Evolutionary conservation across 2,113 vertebrate species (phyloP).

Genomic region (Thermophis baileyi): DNA sequence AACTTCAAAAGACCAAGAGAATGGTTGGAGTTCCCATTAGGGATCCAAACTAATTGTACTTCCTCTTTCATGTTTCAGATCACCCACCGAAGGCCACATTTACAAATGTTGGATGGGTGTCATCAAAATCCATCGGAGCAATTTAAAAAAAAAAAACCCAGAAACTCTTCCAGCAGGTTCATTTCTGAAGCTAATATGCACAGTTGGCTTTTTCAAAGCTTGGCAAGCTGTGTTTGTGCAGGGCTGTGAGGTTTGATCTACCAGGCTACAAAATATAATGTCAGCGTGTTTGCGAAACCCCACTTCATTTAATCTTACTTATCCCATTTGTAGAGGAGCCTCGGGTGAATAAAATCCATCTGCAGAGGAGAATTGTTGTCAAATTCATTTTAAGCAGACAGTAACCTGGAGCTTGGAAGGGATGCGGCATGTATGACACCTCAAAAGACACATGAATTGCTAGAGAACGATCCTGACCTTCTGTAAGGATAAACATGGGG

Average conservation of each 20-base stretch:
- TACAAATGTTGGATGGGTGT: not conserved
- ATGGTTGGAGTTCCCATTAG: not conserved
- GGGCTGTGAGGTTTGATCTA: constrained; percentile 49
- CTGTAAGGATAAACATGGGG: not conserved
- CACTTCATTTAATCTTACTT: constrained; percentile 54
- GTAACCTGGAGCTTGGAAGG: not conserved
- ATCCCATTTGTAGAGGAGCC: constrained; percentile 37
- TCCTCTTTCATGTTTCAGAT: not conserved
- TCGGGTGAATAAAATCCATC: constrained; percentile 23
- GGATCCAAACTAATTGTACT: not conserved
- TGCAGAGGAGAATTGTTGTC: constrained; percentile 1
- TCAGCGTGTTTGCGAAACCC: constrained; percentile 40
- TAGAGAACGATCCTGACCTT: not conserved
- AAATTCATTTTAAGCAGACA: constrained; percentile 9
- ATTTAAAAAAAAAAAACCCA: not conserved
- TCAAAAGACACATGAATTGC: not conserved
- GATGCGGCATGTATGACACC: not conserved
- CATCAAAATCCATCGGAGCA: not conserved
- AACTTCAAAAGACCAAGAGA: not conserved
- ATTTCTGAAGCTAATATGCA: not conserved
- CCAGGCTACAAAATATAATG: constrained; percentile 29
- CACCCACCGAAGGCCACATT: not conserved
- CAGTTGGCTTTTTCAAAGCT: not conserved
- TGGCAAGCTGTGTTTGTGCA: constrained; percentile 50
- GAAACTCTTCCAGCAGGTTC: not conserved